phyloP scores from a whole-genome alignment of 2,888 invertebrate genomes.

The Drosophila vallismaia region DNA sequence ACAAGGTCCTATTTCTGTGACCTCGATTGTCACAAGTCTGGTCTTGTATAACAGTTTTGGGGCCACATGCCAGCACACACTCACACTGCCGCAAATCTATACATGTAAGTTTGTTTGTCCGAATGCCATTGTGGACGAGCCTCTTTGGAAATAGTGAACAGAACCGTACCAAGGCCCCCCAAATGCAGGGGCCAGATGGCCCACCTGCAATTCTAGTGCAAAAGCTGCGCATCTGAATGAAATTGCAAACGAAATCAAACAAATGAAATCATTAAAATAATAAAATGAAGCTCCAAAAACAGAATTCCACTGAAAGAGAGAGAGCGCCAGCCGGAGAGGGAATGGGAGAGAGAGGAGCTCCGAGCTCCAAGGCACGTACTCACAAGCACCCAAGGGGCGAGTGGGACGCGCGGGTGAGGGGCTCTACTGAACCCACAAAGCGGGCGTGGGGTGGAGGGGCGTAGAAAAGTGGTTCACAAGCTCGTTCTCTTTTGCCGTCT shows the following conservation, averaged over 20 bases:
- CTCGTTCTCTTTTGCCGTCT: conserved; percentile 16
- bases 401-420: conserved; percentile 54
- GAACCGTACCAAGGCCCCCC: background rate
- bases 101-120: background rate
- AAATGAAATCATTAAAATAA: conserved; percentile 6
- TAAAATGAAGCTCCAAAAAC: conserved; percentile 30
- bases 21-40: conserved; percentile 18
- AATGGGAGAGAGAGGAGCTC: conserved; percentile 7
- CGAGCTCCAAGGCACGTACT: conserved; percentile 30
- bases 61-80: conserved; percentile 34
- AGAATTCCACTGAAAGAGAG: conserved; percentile 50
- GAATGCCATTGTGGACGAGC: conserved; percentile 32
- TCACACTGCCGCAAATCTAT: no score
- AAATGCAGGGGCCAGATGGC: background rate
- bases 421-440: conserved; percentile 56
- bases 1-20: background rate
- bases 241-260: conserved; percentile 27
- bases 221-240: conserved; percentile 14
- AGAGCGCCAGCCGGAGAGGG: background rate
- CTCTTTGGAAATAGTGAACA: conserved; percentile 19
- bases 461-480: background rate
- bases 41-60: conserved; percentile 42
- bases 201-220: conserved; percentile 16
- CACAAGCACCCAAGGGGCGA: conserved; percentile 3
- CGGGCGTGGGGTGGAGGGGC: conserved; percentile 8